Conservation (phyloP, 2,888 invertebrate species). For the Fabriciana adippe region DNA sequence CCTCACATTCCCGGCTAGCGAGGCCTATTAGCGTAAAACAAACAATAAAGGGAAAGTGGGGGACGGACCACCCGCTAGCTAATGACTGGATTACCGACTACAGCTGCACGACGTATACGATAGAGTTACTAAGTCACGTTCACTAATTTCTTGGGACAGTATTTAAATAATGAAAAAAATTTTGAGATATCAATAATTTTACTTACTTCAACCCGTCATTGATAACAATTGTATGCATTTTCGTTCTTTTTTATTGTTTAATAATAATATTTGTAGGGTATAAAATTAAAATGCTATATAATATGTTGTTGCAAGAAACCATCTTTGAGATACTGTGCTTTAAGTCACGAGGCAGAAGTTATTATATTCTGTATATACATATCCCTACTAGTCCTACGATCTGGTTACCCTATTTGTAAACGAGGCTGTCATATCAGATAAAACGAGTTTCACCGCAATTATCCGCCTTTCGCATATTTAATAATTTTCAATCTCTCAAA, state of each 20-base stretch:
- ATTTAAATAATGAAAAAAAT: conserved; percentile 1
- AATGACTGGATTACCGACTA: conserved; percentile 41
- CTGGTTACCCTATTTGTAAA: conserved; percentile 20
- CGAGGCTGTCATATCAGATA: conserved; percentile 28
- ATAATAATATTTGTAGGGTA: too few species aligned
- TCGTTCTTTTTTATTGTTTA: too few species aligned
- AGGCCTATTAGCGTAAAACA: conserved; percentile 41
- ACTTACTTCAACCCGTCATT: background rate
- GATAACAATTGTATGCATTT: too few species aligned
- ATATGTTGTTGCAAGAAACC: background rate
- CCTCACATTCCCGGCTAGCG: conserved; percentile 33
- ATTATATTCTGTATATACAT: background rate
- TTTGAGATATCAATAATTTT: conserved; percentile 1
- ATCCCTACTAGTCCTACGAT: conserved; percentile 4
- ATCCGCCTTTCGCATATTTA: conserved; percentile 30
- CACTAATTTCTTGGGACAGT: conserved; percentile 16
- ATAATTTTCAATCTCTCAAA: conserved; percentile 25
- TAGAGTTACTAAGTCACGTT: conserved; percentile 19
- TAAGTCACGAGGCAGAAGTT: background rate
- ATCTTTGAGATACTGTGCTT: background rate
- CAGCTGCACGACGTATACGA: conserved; percentile 32
- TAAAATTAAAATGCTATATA: background rate
- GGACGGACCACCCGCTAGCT: conserved; percentile 41
- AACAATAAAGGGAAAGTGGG: conserved; percentile 40
- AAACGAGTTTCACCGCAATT: conserved; percentile 31